These are phyloP conservation scores for Acropternis orthonyx DNA, from an alignment of 2,797 vertebrate species.

Conservation along the genomic window DNA sequence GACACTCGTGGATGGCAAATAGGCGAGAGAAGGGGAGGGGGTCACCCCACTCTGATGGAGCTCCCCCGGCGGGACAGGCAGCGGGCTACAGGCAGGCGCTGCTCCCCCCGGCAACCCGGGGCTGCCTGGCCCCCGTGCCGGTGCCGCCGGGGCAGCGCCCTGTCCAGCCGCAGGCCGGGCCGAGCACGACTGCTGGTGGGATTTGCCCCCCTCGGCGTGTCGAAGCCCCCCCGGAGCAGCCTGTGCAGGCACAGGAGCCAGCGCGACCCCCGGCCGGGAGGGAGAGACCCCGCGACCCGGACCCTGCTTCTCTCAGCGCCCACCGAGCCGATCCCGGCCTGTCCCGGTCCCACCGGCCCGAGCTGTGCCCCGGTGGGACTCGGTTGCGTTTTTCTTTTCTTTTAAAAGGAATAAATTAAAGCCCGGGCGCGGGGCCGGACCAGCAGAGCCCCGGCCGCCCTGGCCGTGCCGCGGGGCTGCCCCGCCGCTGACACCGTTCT, in stretches of 20 bases:
- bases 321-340: neutral
- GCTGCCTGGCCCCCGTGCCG: neutral
- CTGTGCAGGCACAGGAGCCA: neutral
- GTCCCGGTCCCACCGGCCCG: neutral
- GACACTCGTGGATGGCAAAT: neutral
- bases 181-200: neutral
- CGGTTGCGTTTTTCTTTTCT: neutral
- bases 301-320: neutral
- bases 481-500: conserved; percentile 38
- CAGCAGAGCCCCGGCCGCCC: neutral
- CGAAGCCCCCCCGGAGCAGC: neutral
- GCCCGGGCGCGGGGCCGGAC: neutral
- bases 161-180: neutral
- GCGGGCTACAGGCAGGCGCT: neutral
- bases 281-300: neutral
- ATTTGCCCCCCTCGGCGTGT: neutral
- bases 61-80: neutral
- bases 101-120: neutral
- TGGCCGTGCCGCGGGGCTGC: neutral
- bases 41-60: neutral
- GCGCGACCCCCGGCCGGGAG: neutral
- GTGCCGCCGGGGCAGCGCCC: neutral
- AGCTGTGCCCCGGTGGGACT: neutral
- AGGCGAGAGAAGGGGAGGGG: neutral
- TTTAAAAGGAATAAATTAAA: neutral